Evolutionary conservation across 2,113 vertebrate species (phyloP).

Genomic region (Pterocles gutturalis): DNA sequence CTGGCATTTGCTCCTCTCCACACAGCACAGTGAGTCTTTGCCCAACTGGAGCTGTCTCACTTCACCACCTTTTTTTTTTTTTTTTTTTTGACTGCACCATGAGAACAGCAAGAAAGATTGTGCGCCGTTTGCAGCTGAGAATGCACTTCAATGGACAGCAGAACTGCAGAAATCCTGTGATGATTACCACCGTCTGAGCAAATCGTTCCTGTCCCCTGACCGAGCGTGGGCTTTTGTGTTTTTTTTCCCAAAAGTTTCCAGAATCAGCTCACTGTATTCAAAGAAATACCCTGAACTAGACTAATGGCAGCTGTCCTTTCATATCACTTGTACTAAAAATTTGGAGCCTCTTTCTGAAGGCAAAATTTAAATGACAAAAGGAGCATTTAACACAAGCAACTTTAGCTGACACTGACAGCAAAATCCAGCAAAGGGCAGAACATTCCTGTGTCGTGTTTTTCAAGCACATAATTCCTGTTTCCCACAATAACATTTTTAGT

Average conservation of each 20-base stretch:
- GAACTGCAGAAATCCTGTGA: conserved; percentile 40
- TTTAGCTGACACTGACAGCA: conserved; percentile 57
- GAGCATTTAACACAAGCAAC: conserved; percentile 59
- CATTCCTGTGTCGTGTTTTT: conserved; percentile 72
- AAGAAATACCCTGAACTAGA: conserved; percentile 34
- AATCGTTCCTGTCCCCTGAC: neutral
- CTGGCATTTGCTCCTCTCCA: neutral
- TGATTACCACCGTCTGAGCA: conserved; percentile 1
- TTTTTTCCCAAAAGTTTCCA: conserved; percentile 20
- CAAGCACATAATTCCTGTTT: conserved; percentile 79
- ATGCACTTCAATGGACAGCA: conserved; percentile 69
- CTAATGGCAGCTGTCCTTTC: conserved; percentile 33
- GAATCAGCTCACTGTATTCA: conserved; percentile 61
- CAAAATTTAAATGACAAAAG: conserved; percentile 49
- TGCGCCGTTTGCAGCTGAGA: conserved; percentile 68
- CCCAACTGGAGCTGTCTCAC: neutral
- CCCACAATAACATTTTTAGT: conserved; percentile 77
- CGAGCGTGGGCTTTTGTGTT: conserved; percentile 26
- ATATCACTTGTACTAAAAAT: conserved; percentile 26
- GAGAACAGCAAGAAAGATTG: conserved; percentile 56
- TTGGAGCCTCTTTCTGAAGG: conserved; percentile 47
- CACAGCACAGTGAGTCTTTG: neutral
- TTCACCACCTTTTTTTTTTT: neutral
- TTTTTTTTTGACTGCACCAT: neutral
- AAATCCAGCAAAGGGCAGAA: conserved; percentile 66